Evolutionary conservation across 2,888 invertebrate species (phyloP).

Genomic region (Parnassius mnemosyne): DNA sequence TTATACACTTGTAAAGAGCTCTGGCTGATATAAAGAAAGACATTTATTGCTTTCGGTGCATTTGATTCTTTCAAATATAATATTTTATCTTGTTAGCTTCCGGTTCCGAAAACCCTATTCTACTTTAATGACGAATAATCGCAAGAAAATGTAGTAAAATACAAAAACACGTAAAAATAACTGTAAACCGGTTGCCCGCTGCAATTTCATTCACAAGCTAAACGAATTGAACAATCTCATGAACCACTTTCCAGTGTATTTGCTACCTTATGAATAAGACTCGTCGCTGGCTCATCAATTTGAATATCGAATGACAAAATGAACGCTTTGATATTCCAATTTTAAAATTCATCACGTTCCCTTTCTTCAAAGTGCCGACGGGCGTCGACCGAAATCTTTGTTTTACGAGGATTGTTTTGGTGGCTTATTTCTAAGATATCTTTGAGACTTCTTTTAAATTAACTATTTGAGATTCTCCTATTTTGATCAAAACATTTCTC

Average conservation of each 20-base stretch:
- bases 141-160: too few species aligned
- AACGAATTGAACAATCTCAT: constrained; percentile 23
- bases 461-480: constrained; percentile 6
- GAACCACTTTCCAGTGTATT: constrained; percentile 23
- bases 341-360: constrained; percentile 58
- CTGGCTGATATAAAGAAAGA: too few species aligned
- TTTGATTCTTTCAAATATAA: too few species aligned
- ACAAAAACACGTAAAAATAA: constrained; percentile 1
- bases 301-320: constrained; percentile 55
- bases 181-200: constrained; percentile 13
- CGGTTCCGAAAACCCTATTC: too few species aligned
- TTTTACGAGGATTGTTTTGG: constrained; percentile 27
- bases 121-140: too few species aligned
- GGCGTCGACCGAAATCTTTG: constrained; percentile 31
- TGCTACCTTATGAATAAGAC: constrained; percentile 25
- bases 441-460: constrained; percentile 30
- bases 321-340: constrained; percentile 49
- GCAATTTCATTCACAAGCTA: constrained; percentile 16
- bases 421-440: constrained; percentile 23
- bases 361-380: constrained; percentile 31
- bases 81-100: too few species aligned
- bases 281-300: constrained; percentile 53
- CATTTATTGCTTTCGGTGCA: too few species aligned
- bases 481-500: background rate
- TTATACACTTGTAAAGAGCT: too few species aligned